These are phyloP conservation scores for Propsilocerus akamusi DNA, from an alignment of 1,140 invertebrate genomes.

Conservation along the genomic window DNA sequence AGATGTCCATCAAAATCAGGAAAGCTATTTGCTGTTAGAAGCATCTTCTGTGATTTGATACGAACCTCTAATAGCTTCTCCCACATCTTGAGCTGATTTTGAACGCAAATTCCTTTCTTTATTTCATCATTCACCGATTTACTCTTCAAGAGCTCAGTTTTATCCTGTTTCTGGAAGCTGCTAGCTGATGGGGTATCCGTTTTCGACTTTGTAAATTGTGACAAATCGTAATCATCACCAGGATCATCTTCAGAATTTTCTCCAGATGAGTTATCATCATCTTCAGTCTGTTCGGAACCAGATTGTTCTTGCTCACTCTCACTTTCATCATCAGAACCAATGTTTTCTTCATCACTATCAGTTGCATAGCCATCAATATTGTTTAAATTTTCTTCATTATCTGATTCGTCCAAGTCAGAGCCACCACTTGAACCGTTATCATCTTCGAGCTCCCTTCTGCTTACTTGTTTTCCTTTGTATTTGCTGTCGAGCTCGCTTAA, in stretches of 20 bases:
- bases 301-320: conserved; percentile 10
- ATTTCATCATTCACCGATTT: conserved; percentile 38
- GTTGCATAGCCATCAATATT: conserved; percentile 10
- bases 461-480: conserved; percentile 49
- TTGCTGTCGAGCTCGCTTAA: conserved; percentile 46
- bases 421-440: conserved; percentile 12
- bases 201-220: conserved; percentile 16
- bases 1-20: conserved; percentile 39
- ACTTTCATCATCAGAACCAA: conserved; percentile 13
- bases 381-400: conserved; percentile 12
- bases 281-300: conserved; percentile 10
- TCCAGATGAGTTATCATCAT: conserved; percentile 8
- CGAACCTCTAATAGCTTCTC: conserved; percentile 64
- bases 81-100: conserved; percentile 60
- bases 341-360: conserved; percentile 14
- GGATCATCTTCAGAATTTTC: conserved; percentile 14
- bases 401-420: conserved; percentile 9
- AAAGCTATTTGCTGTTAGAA: conserved; percentile 53
- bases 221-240: conserved; percentile 25
- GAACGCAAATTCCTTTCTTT: conserved; percentile 56
- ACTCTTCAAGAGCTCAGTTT: conserved; percentile 33
- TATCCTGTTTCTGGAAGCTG: conserved; percentile 23
- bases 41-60: conserved; percentile 67
- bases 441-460: conserved; percentile 28
- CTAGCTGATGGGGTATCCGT: conserved; percentile 14